Base-by-base conservation (phyloP, 2,888 invertebrate genomes). In the Omphaloscelis lunosa region DNA sequence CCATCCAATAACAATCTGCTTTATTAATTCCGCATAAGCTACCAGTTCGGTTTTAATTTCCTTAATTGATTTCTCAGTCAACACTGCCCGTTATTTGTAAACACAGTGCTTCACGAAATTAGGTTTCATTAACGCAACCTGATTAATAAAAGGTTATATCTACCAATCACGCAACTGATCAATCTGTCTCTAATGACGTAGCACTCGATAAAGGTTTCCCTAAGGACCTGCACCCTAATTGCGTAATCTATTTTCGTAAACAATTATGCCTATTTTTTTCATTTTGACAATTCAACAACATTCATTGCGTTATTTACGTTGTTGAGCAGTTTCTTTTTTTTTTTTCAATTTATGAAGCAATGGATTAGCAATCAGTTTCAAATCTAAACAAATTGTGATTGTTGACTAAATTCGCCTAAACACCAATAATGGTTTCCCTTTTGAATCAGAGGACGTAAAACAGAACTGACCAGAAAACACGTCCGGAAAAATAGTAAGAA, bases 61-160 rank as follows among this genome's bases (percentile, higher is more conserved):
- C 76, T 17, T 63, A 67, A 83, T 73, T 72, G 82, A 81, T 76
- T 81, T 59, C 62, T 70, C 53, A 70, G 84, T 80, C 34, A 70
- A 59, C 66, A 53, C 51, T 23, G 59, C 29, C n/a, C 27, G 41
- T 63, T 63, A 76, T 79, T 73, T 70, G 70, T 85, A 81, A 73
- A 73, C 58, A 66, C 23, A 68, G 53, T 61, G n/a, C 41, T 69
- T 62, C 27, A 76, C 58, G 45, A 59, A 73, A 78, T 69, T 71
- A 66, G 58, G 72, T 81, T 68, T 69, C 39, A 61, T 82, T 82
- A 66, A 66, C 79, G 68, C 34, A 79, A 76, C 48, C 59, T 65
- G 58, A 72, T 77, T 78, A 80, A 68, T 75, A 17, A 71, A 76
- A 77, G 73, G 75, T 86, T 75, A 66, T 72, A 80, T 3, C 12